Conservation (phyloP, 92 coral and sea anemone species). For the Chrysogorgia sp. region DNA sequence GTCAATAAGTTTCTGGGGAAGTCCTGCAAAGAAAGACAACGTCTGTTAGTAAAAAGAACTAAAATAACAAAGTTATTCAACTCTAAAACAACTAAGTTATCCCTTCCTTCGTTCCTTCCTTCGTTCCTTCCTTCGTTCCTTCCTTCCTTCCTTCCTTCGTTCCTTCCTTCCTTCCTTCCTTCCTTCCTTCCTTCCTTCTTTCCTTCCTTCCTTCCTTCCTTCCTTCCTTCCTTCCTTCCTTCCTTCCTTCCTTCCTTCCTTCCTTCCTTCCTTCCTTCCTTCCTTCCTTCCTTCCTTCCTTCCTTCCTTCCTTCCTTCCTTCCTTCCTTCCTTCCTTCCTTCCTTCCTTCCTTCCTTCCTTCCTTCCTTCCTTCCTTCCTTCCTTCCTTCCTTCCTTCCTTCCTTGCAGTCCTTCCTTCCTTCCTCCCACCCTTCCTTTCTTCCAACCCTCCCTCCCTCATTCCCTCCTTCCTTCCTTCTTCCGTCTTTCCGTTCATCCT, state of each 20-base stretch:
- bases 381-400: not conserved
- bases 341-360: no score
- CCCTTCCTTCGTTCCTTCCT: no score
- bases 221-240: conserved; percentile 58
- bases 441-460: no score
- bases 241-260: conserved; percentile 56
- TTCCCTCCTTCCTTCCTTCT: no score
- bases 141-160: no score
- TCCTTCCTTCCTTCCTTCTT: conserved; percentile 63
- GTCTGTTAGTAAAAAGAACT: no score
- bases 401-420: no score
- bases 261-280: conserved; percentile 20
- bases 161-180: conserved; percentile 80
- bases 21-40: conserved; percentile 11
- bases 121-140: no score
- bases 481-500: conserved; percentile 5
- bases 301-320: conserved; percentile 33
- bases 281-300: conserved; percentile 15
- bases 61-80: not conserved
- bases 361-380: no score
- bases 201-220: conserved; percentile 63
- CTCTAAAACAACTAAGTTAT: not conserved
- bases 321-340: no score
- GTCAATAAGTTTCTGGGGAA: conserved; percentile 58
- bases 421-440: no score